These are phyloP conservation scores for Parambassis ranga DNA, from an alignment of 2,797 vertebrate species.

Conservation along the genomic window DNA sequence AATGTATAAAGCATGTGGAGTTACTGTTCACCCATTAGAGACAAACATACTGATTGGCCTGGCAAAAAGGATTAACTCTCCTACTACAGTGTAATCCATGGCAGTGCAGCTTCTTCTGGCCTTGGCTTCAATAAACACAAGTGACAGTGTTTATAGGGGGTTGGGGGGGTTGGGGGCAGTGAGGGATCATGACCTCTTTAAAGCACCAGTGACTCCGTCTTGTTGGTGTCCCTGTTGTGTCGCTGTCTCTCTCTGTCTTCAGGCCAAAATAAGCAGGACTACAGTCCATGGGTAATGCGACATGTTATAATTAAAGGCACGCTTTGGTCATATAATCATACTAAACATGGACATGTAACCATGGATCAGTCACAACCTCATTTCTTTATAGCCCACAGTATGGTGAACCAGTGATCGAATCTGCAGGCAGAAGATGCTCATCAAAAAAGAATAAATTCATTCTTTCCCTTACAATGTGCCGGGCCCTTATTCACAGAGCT, in stretches of 20 bases:
- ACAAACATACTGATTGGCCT: not conserved
- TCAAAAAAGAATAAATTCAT: not conserved
- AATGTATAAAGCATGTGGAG: not conserved
- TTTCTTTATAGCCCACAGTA: not conserved
- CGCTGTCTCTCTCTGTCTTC: not conserved
- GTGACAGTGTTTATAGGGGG: not conserved
- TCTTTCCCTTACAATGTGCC: not conserved
- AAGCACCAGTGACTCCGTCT: not conserved
- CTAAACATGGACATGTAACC: not conserved
- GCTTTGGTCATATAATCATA: not conserved
- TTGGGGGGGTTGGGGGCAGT: too few relatives aligned
- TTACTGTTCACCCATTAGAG: not conserved
- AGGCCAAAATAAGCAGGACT: not conserved
- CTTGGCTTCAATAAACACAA: not conserved
- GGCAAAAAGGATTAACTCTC: not conserved
- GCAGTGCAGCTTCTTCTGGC: not conserved
- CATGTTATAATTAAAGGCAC: not conserved
- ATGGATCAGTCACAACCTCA: not conserved
- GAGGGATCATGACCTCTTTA: not conserved
- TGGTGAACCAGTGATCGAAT: not conserved
- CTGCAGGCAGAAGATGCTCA: not conserved
- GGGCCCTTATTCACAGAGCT: not conserved
- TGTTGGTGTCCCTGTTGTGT: not conserved
- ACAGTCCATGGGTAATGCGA: not conserved
- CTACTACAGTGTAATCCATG: not conserved